Conservation (phyloP, 37 sponge, comb jelly and placozoan species). For the Haliclona indistincta region DNA sequence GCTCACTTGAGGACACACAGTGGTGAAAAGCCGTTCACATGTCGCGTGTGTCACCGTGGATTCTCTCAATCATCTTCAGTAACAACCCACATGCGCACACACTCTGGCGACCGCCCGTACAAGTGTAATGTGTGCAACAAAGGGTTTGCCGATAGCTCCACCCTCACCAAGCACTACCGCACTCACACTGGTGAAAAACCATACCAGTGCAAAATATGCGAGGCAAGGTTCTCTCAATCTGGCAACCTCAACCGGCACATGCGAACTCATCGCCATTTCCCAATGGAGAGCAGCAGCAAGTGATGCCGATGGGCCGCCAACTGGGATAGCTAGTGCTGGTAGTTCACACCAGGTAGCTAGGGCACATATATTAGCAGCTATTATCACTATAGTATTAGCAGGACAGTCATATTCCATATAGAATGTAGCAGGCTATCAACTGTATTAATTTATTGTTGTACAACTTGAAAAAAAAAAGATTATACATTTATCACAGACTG, state of each 20-base stretch:
- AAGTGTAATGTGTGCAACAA: constrained; percentile 83
- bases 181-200: constrained; percentile 90
- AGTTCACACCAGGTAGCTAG: too few species aligned
- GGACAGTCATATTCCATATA: too few species aligned
- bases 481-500: too few species aligned
- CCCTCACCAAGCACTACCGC: constrained; percentile 86
- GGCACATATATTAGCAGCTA: too few species aligned
- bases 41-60: constrained; percentile 78
- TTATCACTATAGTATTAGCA: too few species aligned
- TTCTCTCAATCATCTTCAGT: constrained; percentile 94
- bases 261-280: too few species aligned
- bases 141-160: constrained; percentile 87
- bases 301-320: too few species aligned
- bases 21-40: constrained; percentile 95
- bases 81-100: constrained; percentile 92
- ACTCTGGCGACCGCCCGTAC: constrained; percentile 94
- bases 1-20: constrained; percentile 95
- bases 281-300: too few species aligned
- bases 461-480: too few species aligned
- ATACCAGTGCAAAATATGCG: constrained; percentile 90
- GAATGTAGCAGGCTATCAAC: too few species aligned
- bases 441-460: too few species aligned
- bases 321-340: too few species aligned
- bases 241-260: constrained; percentile 93
- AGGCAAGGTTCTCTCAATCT: constrained; percentile 84